Evolutionary conservation across 2,113 vertebrate species (phyloP).

Genomic region (Chamaea fasciata): DNA sequence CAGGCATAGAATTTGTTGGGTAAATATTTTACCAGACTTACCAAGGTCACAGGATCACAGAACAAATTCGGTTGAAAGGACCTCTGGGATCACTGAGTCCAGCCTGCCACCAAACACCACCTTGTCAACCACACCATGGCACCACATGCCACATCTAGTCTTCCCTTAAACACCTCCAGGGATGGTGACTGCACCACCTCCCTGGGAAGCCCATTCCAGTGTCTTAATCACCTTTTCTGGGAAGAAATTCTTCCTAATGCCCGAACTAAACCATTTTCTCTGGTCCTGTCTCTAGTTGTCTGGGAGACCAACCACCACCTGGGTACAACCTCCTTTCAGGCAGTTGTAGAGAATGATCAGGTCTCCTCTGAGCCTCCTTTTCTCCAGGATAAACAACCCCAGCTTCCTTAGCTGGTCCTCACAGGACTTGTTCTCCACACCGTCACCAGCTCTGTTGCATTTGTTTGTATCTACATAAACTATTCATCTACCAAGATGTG

Average conservation of each 20-base stretch:
- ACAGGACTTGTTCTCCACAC: neutral
- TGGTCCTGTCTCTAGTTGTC: neutral
- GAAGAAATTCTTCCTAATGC: neutral
- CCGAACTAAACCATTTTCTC: neutral
- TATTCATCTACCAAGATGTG: neutral
- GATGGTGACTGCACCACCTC: accelerated
- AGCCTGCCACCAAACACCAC: neutral
- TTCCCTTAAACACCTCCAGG: neutral
- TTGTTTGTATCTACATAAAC: neutral
- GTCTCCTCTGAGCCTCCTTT: neutral
- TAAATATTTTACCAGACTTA: neutral
- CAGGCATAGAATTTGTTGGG: neutral
- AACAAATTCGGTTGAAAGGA: neutral
- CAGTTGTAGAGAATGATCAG: neutral
- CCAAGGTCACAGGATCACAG: neutral
- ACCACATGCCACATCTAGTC: neutral
- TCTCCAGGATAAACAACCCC: neutral
- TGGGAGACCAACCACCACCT: accelerated
- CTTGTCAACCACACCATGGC: neutral
- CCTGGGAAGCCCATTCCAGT: neutral
- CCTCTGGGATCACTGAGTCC: neutral
- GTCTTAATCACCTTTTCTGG: neutral
- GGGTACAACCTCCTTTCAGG: neutral
- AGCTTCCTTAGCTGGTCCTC: neutral
- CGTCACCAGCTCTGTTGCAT: neutral